phyloP scores from a whole-genome alignment of 2,797 vertebrate genomes.

The Novumbra hubbsi region DNA sequence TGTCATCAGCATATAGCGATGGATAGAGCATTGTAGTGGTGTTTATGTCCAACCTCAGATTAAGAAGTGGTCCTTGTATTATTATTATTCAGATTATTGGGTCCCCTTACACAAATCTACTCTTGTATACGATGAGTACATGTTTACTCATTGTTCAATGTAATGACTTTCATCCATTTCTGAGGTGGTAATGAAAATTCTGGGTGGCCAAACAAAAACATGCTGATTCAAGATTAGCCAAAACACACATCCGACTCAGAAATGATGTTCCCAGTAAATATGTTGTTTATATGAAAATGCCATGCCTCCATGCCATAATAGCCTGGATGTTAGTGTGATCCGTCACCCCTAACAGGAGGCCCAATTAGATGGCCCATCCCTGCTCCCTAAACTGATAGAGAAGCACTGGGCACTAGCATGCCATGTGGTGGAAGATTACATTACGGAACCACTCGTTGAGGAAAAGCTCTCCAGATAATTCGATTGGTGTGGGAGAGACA shows the following conservation, averaged over 20 bases:
- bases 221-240: neutral
- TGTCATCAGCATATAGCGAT: slow-evolving; percentile 53
- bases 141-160: slow-evolving; percentile 53
- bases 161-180: slow-evolving; percentile 58
- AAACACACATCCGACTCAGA: neutral
- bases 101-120: slow-evolving; percentile 46
- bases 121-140: slow-evolving; percentile 50
- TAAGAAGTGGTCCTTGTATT: too few relatives aligned
- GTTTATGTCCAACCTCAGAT: too few relatives aligned
- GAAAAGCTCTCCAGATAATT: slow-evolving; percentile 47
- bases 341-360: slow-evolving; percentile 32
- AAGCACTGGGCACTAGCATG: slow-evolving; percentile 21
- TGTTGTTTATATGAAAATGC: neutral
- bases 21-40: slow-evolving; percentile 4
- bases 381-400: slow-evolving; percentile 31
- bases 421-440: slow-evolving; percentile 39
- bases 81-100: slow-evolving; percentile 6
- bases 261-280: neutral
- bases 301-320: neutral
- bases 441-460: slow-evolving; percentile 44
- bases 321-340: slow-evolving; percentile 5
- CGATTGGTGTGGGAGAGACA: slow-evolving; percentile 40
- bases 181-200: slow-evolving; percentile 41
- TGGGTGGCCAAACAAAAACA: neutral
- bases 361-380: slow-evolving; percentile 25